Evolutionary conservation across 2,888 invertebrate species (phyloP), one percentile per base, ranked within the genome.

Genomic region (Rhynchonema sp.): DNA sequence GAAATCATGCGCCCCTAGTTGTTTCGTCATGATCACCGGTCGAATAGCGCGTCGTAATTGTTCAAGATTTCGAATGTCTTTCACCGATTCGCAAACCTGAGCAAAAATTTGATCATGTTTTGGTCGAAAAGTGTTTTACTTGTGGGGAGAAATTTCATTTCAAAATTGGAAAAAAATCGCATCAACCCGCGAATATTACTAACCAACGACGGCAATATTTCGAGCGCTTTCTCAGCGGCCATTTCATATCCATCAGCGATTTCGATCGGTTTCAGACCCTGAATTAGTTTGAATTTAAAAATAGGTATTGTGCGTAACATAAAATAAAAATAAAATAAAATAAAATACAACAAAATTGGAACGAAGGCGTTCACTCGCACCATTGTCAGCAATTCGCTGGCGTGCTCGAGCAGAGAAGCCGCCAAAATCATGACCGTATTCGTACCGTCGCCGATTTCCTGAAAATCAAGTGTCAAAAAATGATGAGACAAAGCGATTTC

Each of bases 391-490:
- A 98, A 78, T 69, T 91, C 88, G 71, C 92, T 91, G 0, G 96
- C 90, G 62, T 83, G 82, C 75, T 92, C 88, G 9, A 99, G 78
- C 25, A 98, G 79, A 56, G 91, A 85, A 30, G 94, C 94, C 65
- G 89, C 87, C 59, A 99, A 80, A 17, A 96, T 85, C 56, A 99
- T 84, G 9, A 96, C 92, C 77, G 92, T 92, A 75, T 98, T 99
- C 17, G 98, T 99, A 60, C 94, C 96, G 80, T 98, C 98, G 3
- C 98, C 98, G 62, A 92, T 86, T 80, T 96, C 94, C 63, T 88
- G n/a, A n/a, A n/a, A n/a, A n/a, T n/a, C n/a, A n/a, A n/a, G n/a
- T n/a, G n/a, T n/a, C n/a, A n/a, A 83, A 22, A 46, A 46, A 46
- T 13, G 22, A 46, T 17, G 13, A 17, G 46, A 22, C 22, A 17